phyloP scores from a whole-genome alignment of 2,113 vertebrate genomes.

The Trichomycterus rosablanca region DNA sequence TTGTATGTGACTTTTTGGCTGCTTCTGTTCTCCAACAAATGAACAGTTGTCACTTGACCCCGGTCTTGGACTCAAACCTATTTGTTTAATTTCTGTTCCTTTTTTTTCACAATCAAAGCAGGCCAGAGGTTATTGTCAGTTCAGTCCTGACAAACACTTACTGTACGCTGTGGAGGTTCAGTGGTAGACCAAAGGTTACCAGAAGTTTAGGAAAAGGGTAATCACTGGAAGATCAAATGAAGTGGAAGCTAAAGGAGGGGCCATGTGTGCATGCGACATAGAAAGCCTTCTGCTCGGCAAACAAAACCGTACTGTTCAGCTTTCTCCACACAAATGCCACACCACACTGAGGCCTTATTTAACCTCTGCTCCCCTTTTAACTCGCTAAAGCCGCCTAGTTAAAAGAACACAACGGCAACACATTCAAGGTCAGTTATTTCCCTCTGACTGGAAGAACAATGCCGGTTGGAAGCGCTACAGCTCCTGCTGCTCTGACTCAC shows the following conservation, averaged over 20 bases:
- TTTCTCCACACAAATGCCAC: slow-evolving; percentile 17
- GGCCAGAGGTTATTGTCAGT: slow-evolving; percentile 50
- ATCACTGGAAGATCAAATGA: slow-evolving; percentile 52
- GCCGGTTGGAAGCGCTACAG: slow-evolving; percentile 7
- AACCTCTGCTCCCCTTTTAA: slow-evolving; percentile 46
- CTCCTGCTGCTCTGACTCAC: slow-evolving; percentile 26
- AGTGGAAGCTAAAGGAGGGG: slow-evolving; percentile 40
- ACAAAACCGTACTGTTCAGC: slow-evolving; percentile 48
- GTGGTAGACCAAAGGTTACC: slow-evolving; percentile 49
- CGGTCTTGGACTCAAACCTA: slow-evolving; percentile 32
- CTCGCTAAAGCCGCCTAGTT: slow-evolving; percentile 31
- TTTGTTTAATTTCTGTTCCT: slow-evolving; percentile 49
- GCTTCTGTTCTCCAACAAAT: slow-evolving; percentile 38
- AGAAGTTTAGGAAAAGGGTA: slow-evolving; percentile 54
- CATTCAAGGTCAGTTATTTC: slow-evolving; percentile 43
- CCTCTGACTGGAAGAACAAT: slow-evolving; percentile 17
- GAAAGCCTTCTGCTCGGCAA: slow-evolving; percentile 30
- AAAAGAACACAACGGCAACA: slow-evolving; percentile 36
- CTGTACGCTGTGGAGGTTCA: slow-evolving; percentile 44
- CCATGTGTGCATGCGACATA: slow-evolving; percentile 39
- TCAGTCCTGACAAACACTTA: slow-evolving; percentile 49
- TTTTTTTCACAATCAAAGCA: slow-evolving; percentile 42
- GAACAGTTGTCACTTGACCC: slow-evolving; percentile 47
- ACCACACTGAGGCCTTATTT: slow-evolving; percentile 29
- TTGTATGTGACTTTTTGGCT: slow-evolving; percentile 4